A percentile compares a stretch with the other conserved stretches of the same genome.
Evolutionary conservation across 2,797 vertebrate genomes (phyloP).

Genomic region (Leucoraja ocellata): DNA sequence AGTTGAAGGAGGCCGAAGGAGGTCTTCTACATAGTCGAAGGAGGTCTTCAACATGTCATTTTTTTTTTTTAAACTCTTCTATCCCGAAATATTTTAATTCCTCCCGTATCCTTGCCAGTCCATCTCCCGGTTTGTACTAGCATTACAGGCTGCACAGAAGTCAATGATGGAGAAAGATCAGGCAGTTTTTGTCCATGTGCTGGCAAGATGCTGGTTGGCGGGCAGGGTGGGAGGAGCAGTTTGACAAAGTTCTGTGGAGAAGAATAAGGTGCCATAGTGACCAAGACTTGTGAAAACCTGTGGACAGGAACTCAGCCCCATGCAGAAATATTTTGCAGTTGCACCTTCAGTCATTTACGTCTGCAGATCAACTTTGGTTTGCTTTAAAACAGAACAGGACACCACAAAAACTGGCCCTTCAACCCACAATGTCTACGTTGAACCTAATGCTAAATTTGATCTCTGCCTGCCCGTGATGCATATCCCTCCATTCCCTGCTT

Average conservation of each 20-base stretch:
- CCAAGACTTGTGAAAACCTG: not conserved
- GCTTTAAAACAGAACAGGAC: not conserved
- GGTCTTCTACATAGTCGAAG: too few species aligned
- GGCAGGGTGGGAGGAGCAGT: not conserved
- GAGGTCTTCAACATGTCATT: too few species aligned
- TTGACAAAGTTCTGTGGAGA: not conserved
- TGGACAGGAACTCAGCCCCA: not conserved
- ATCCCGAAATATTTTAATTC: not conserved
- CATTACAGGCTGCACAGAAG: not conserved
- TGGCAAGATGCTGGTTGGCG: too few species aligned
- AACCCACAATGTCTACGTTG: too few species aligned
- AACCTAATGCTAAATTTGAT: too few species aligned
- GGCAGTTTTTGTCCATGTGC: not conserved
- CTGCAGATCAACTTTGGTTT: not conserved
- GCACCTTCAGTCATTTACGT: not conserved
- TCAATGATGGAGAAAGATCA: not conserved
- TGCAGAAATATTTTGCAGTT: not conserved
- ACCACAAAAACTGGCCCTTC: too few species aligned
- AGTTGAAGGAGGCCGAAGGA: too few species aligned
- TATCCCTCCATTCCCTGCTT: too few species aligned
- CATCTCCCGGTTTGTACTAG: not conserved
- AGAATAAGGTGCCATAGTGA: not conserved
- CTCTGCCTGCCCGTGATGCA: too few species aligned
- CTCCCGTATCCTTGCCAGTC: not conserved
- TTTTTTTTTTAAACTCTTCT: too few species aligned